Evolutionary conservation across 64 coral and sea anemone genomes (phyloP), one percentile per base, ranked within the genome.

Genomic region (Dendrophyllia cribrosa): DNA sequence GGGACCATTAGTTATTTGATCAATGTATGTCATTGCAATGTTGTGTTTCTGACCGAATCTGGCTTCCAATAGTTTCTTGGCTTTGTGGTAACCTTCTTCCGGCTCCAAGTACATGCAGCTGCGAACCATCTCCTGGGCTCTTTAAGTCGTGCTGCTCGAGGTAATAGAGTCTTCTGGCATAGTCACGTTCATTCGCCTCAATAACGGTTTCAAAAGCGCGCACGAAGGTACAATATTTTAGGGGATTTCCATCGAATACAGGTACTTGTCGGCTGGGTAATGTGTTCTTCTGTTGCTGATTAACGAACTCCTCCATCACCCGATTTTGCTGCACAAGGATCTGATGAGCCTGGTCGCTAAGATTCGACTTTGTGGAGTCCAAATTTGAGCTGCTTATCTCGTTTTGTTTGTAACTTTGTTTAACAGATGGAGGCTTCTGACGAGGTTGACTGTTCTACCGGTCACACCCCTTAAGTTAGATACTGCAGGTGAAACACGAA

Each of bases 141-240:
- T 47, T 4, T 86, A 86, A 20, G 44, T 52, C 2, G 86, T 83
- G 82, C 61, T 89, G 86, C 12, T 58, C 69, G 5, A 94, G 78
- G 70, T 89, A 89, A 46, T 89, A 89, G 17, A 94, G 59, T 25
- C 76, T 71, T 3, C 58, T 47, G 15, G 66, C 72, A 73, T 21
- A 20, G 56, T 64, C 80, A 24, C 58, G 22, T 3, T 81, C 65
- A 45, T 64, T 94, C 9, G 70, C 50, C 12, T 69, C 86, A 22
- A 94, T 94, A 15, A 94, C 14, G 22, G 78, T 49, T 11, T 94
- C 86, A 50, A 89, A 94, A 1, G 93, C 86, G 45, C 79, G 72
- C 23, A 94, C 56, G 46, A 94, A 94, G 58, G 62, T 75, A 7
- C 83, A 87, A 58, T 93, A 87, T 19, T 52, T 49, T 13, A 88